These are phyloP conservation scores for Osedax fenrisi DNA, from an alignment of 2,888 invertebrate genomes.

Conservation along the genomic window DNA sequence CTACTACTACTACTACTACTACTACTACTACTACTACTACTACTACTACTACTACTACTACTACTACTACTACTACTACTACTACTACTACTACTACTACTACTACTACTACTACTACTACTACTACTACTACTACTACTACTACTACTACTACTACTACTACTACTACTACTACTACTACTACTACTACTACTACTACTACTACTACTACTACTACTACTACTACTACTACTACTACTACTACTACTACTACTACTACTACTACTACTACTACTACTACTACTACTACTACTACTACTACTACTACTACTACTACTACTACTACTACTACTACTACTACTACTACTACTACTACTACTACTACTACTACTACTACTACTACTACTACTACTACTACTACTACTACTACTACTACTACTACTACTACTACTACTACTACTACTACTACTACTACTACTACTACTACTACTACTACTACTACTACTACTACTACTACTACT, in stretches of 20 bases:
- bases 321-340: background rate
- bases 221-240: background rate
- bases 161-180: background rate
- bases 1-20: slow-evolving; percentile 28
- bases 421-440: background rate
- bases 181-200: background rate
- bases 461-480: background rate
- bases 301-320: background rate
- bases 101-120: background rate
- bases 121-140: background rate
- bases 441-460: background rate
- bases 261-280: background rate
- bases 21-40: slow-evolving; percentile 27
- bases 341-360: background rate
- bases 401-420: background rate
- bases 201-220: background rate
- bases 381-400: background rate
- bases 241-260: background rate
- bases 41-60: slow-evolving; percentile 29
- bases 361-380: background rate
- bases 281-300: background rate
- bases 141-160: background rate
- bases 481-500: background rate
- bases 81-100: background rate
- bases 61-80: slow-evolving; percentile 13